Evolutionary conservation across 1,140 invertebrate species (phyloP).

Genomic region (Cheumatopsyche charites): DNA sequence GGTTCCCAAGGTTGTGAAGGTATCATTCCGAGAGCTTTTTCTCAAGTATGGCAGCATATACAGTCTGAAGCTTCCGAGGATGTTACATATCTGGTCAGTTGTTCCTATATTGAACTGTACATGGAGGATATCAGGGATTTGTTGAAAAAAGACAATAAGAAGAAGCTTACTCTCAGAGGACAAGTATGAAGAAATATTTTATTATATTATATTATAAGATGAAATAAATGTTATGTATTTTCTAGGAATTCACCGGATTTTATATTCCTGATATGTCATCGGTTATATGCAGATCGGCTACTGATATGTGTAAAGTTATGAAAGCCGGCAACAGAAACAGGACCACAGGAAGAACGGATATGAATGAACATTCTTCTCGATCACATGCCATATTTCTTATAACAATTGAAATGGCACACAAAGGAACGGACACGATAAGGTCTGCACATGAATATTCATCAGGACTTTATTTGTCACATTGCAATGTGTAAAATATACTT

Average conservation of each 20-base stretch:
- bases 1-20: slow-evolving; percentile 77
- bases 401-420: slow-evolving; percentile 94
- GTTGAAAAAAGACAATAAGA: slow-evolving; percentile 78
- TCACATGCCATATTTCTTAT: slow-evolving; percentile 99
- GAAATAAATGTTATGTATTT: slow-evolving; percentile 22
- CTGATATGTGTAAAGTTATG: slow-evolving; percentile 91
- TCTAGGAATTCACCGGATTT: slow-evolving; percentile 79
- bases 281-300: slow-evolving; percentile 88
- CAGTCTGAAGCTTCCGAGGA: slow-evolving; percentile 76
- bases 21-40: slow-evolving; percentile 93
- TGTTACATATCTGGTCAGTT: slow-evolving; percentile 89
- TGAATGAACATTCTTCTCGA: slow-evolving; percentile 98
- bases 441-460: slow-evolving; percentile 8
- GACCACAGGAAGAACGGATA: slow-evolving; percentile 94
- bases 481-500: no score
- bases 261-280: slow-evolving; percentile 93
- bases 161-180: slow-evolving; percentile 60
- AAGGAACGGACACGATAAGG: slow-evolving; percentile 66
- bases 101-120: slow-evolving; percentile 94
- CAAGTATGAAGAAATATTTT: no score
- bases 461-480: slow-evolving; percentile 1
- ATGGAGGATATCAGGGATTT: slow-evolving; percentile 93
- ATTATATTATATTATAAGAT: not conserved
- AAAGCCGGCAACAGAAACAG: slow-evolving; percentile 87
- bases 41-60: slow-evolving; percentile 95